These are phyloP conservation scores for Trinorchestia longiramus DNA, from an alignment of 1,140 invertebrate species.

Conservation along the genomic window DNA sequence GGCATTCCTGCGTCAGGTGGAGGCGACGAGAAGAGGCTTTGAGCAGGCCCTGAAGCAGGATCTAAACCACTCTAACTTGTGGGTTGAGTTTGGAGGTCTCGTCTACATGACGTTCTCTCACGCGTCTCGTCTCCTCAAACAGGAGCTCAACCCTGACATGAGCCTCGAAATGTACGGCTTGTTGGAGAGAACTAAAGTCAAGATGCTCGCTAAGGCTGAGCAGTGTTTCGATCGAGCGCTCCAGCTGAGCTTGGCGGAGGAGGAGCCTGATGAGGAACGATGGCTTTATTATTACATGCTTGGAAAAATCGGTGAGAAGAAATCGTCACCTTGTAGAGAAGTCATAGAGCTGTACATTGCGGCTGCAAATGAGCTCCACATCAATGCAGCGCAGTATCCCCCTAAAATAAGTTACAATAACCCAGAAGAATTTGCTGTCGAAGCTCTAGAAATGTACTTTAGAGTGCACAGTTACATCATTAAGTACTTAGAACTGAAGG, in stretches of 20 bases:
- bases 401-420: conserved; percentile 86
- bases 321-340: conserved; percentile 78
- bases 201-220: conserved; percentile 81
- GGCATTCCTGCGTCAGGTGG: conserved; percentile 80
- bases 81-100: conserved; percentile 90
- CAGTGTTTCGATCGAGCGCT: conserved; percentile 78
- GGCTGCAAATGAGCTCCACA: conserved; percentile 79
- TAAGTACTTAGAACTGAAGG: conserved; percentile 84
- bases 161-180: conserved; percentile 82
- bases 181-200: conserved; percentile 81
- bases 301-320: conserved; percentile 90
- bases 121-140: conserved; percentile 84
- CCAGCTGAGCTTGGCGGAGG: conserved; percentile 71
- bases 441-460: conserved; percentile 84
- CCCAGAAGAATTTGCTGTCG: conserved; percentile 86
- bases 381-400: conserved; percentile 87
- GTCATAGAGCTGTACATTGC: conserved; percentile 82
- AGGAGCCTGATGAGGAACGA: conserved; percentile 79
- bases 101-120: conserved; percentile 89
- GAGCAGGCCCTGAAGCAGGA: conserved; percentile 81
- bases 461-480: conserved; percentile 84
- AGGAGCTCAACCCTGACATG: conserved; percentile 77
- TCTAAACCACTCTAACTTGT: conserved; percentile 79
- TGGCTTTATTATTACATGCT: conserved; percentile 95
- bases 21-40: conserved; percentile 81